Conservation (phyloP, 2,113 vertebrate genomes). For the Heptranchias perlo region DNA sequence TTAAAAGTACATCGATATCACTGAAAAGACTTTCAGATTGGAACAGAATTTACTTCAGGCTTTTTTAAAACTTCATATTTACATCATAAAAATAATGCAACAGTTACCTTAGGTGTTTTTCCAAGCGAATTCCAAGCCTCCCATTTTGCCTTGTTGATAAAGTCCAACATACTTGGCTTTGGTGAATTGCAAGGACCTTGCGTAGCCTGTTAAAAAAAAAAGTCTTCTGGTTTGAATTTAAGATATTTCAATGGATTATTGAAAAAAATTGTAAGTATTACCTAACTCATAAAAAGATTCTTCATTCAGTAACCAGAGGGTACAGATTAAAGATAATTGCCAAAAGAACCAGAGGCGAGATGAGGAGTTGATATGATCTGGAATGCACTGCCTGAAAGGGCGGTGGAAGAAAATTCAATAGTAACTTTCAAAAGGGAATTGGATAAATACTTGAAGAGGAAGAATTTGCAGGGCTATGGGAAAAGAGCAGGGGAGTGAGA, state of each 20-base stretch:
- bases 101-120: constrained; percentile 65
- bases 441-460: not conserved
- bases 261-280: not conserved
- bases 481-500: not conserved
- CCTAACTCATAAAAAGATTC: not conserved
- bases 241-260: not conserved
- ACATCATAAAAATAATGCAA: not conserved
- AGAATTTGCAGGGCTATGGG: not conserved
- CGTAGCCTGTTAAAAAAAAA: constrained; percentile 62
- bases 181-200: constrained; percentile 75
- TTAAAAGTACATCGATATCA: not conserved
- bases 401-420: not conserved
- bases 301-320: not conserved
- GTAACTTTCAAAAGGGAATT: not conserved
- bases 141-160: constrained; percentile 85
- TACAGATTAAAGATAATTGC: not conserved
- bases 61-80: not conserved
- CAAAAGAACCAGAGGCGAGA: not conserved
- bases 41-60: not conserved
- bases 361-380: not conserved
- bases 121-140: constrained; percentile 82
- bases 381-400: not conserved
- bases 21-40: not conserved
- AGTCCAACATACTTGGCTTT: constrained; percentile 81
- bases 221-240: no score